Conservation (phyloP, 2,888 invertebrate genomes). For the Ariolimax columbianus region DNA sequence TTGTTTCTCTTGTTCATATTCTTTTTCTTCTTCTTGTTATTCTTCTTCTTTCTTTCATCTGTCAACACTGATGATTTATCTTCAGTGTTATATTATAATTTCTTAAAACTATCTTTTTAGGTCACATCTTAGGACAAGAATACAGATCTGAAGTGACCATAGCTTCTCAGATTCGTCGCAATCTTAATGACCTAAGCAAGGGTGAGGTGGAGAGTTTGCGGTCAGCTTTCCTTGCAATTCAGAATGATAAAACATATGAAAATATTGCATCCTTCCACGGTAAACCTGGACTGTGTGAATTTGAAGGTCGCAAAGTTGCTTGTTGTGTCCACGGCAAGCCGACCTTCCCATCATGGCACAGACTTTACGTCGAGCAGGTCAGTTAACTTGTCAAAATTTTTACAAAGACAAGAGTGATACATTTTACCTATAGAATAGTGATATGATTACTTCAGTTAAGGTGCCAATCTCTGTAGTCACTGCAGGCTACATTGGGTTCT, state of each 20-base stretch:
- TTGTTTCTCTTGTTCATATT: too few species aligned
- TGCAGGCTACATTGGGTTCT: too few species aligned
- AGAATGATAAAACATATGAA: slow-evolving; percentile 53
- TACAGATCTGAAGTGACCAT: slow-evolving; percentile 42
- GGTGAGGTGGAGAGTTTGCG: slow-evolving; percentile 57
- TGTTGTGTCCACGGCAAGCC: slow-evolving; percentile 59
- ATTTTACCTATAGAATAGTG: too few species aligned
- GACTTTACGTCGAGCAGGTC: slow-evolving; percentile 43
- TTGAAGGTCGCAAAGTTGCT: slow-evolving; percentile 30
- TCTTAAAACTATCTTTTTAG: background rate
- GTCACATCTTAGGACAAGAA: slow-evolving; percentile 41
- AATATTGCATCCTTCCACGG: slow-evolving; percentile 59
- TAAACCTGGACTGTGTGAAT: slow-evolving; percentile 53
- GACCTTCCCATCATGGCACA: slow-evolving; percentile 58
- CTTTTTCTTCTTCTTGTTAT: too few species aligned
- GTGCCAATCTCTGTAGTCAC: too few species aligned
- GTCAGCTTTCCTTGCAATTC: slow-evolving; percentile 54
- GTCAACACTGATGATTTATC: too few species aligned
- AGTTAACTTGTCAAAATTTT: too few species aligned
- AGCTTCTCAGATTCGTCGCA: slow-evolving; percentile 52
- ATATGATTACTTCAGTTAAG: too few species aligned
- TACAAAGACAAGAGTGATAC: too few species aligned
- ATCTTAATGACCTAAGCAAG: slow-evolving; percentile 44
- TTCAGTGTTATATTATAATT: too few species aligned
- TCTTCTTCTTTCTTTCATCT: too few species aligned